Evolutionary conservation across 1,140 invertebrate genomes (phyloP).

Genomic region (Bombus confusus): DNA sequence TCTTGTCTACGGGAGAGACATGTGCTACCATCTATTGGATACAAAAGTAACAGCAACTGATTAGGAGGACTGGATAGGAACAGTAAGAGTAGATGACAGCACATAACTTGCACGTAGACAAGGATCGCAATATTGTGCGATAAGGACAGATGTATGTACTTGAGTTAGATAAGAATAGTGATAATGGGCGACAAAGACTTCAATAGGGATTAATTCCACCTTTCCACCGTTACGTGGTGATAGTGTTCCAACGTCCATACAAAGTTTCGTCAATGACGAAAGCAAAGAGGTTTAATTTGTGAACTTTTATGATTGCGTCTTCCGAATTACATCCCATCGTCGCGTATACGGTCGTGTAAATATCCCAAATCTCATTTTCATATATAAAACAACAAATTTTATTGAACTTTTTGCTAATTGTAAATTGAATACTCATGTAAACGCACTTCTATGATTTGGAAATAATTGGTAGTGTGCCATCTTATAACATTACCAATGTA

Average conservation of each 20-base stretch:
- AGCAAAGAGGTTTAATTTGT: not conserved
- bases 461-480: constrained; percentile 6
- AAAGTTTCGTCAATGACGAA: not conserved
- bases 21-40: not conserved
- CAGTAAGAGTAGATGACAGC: not conserved
- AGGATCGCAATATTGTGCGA: no score
- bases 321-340: no score
- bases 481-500: constrained; percentile 2
- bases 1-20: not conserved
- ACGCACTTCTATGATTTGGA: not conserved
- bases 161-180: not conserved
- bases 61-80: no score
- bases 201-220: not conserved
- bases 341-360: no score
- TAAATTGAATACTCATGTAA: not conserved
- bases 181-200: not conserved
- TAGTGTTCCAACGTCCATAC: no score
- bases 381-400: not conserved
- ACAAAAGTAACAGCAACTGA: no score
- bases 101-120: not conserved
- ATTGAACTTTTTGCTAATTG: not conserved
- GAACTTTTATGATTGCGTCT: no score
- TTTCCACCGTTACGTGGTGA: no score
- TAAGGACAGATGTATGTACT: not conserved
- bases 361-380: not conserved